Conservation (phyloP, 1,140 invertebrate species). For the Hyphantria cunea region DNA sequence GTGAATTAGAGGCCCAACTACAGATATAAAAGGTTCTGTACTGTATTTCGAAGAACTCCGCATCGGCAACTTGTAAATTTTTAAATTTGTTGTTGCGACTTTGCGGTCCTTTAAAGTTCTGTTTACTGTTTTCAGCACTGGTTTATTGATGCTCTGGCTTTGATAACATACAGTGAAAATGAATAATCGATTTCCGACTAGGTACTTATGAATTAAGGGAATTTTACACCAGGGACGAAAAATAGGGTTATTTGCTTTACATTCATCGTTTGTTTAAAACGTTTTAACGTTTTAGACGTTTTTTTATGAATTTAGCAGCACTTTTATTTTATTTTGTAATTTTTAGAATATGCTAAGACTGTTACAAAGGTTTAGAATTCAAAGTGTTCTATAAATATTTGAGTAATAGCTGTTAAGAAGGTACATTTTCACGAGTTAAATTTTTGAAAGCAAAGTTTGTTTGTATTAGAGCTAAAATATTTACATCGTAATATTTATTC, state of each 20-base stretch:
- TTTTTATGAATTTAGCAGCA: slow-evolving; percentile 12
- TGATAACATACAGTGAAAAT: slow-evolving; percentile 21
- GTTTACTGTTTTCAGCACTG: slow-evolving; percentile 7
- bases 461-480: no score
- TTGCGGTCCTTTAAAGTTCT: slow-evolving; percentile 6
- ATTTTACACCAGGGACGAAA: slow-evolving; percentile 3
- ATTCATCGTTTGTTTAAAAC: slow-evolving; percentile 14
- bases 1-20: slow-evolving; percentile 28
- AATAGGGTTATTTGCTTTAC: slow-evolving; percentile 1
- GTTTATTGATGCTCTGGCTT: not conserved
- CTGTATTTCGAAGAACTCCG: slow-evolving; percentile 4
- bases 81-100: slow-evolving; percentile 14
- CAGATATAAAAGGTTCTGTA: slow-evolving; percentile 9
- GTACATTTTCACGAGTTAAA: not conserved
- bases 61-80: slow-evolving; percentile 19
- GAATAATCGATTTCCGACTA: slow-evolving; percentile 23
- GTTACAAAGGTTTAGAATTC: not conserved
- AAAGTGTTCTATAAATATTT: not conserved
- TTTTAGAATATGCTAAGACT: not conserved
- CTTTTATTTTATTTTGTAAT: slow-evolving; percentile 12
- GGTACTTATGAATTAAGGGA: not conserved
- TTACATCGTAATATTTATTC: no score
- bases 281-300: not conserved
- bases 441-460: not conserved
- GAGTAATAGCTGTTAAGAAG: not conserved